These are phyloP conservation scores for Microctenopoma stevenorrisi DNA, from an alignment of 2,797 vertebrate genomes.

Conservation along the genomic window DNA sequence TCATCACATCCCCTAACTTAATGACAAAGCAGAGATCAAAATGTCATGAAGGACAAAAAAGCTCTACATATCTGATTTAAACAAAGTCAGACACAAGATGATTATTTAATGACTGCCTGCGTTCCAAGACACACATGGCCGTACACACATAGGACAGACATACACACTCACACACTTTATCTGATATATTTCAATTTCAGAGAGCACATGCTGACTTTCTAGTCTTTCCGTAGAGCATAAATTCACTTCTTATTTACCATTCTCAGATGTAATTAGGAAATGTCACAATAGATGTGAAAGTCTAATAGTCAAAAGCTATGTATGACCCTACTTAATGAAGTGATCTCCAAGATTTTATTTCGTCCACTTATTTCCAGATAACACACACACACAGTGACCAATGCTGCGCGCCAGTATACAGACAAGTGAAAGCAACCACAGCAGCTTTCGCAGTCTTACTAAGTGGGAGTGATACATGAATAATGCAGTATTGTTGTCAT, in stretches of 20 bases:
- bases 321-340: conserved; percentile 8
- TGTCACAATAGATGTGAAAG: not conserved
- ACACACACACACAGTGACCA: conserved; percentile 8
- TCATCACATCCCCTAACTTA: conserved; percentile 77
- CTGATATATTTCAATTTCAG: not conserved
- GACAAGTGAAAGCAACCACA: conserved; percentile 24
- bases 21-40: conserved; percentile 82
- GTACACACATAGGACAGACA: conserved; percentile 23
- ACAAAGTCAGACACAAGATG: conserved; percentile 78
- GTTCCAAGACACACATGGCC: conserved; percentile 23
- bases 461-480: conserved; percentile 48
- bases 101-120: conserved; percentile 74
- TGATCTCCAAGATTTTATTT: conserved; percentile 13
- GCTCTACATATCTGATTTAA: conserved; percentile 75
- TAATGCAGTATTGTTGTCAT: conserved; percentile 37
- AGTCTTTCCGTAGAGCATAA: not conserved
- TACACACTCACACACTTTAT: conserved; percentile 6
- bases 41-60: conserved; percentile 79
- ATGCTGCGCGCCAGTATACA: conserved; percentile 12
- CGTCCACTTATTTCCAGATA: conserved; percentile 17
- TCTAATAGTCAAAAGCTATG: not conserved
- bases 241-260: not conserved
- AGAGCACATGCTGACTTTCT: conserved; percentile 8
- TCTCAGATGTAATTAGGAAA: conserved; percentile 14
- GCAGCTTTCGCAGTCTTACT: conserved; percentile 10